Base-by-base conservation (phyloP, 2,888 invertebrate species). In the Spodoptera picta region DNA sequence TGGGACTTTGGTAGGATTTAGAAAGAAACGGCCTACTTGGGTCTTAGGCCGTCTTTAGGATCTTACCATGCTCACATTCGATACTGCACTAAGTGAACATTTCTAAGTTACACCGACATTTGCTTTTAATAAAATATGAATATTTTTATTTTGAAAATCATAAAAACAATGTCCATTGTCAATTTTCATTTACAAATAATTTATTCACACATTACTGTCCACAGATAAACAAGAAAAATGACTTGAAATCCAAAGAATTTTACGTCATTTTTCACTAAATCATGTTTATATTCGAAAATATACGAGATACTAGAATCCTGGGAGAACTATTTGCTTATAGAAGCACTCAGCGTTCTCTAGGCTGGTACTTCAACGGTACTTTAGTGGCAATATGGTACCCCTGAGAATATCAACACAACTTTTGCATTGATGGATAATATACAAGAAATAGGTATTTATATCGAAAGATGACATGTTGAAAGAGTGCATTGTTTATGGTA, bases 311-410 rank as follows among this genome's bases (percentile, higher is more conserved):
- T 41, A n/a, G 46, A 31, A 61, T 68, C 76, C 64, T 62, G 10
- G 50, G 70, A 68, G 77, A 56, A 48, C 63, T 46, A 71, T 76
- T 76, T 56, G 12, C 49, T 9, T 47, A 10, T 27, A 53, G 53
- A 55, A 78, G 76, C 76, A 65, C 79, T 77, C 79, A 62, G 65
- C 14, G 11, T 31, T 44, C 47, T 41, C 64, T 61, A 52, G 55
- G 48, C 54, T 50, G 54, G 41, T 42, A 68, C 69, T 60, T 59
- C 51, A 46, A 11, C 19, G 50, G 53, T 51, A 65, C 51, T 68
- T 65, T 55, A 60, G 54, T 46, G 27, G 36, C 59, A 27, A 24
- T 60, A 73, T 57, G 52, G 57, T 49, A 31, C 77, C 48, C 69
- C 4, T 0, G 77, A 47, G 77, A 43, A 27, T 23, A 36, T 23